Conservation (phyloP, 2,797 vertebrate species). For the Spinibarbus caldwelli region DNA sequence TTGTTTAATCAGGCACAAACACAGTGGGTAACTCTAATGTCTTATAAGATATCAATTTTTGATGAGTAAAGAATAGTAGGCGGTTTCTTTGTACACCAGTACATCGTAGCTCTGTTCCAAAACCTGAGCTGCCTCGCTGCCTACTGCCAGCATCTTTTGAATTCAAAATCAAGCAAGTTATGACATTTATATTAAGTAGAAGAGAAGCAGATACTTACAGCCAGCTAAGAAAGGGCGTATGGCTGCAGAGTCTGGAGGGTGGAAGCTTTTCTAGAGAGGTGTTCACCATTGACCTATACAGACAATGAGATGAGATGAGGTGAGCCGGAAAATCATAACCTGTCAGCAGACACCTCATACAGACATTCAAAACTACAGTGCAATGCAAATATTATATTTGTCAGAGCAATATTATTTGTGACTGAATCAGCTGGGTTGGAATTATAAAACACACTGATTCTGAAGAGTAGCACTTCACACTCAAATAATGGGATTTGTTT, state of each 20-base stretch:
- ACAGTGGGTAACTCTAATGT: not conserved
- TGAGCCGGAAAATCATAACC: not conserved
- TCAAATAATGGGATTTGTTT: not conserved
- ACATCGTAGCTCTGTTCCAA: not conserved
- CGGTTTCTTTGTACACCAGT: not conserved
- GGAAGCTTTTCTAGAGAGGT: conserved; percentile 70
- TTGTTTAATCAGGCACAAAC: conserved; percentile 6
- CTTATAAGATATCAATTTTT: not conserved
- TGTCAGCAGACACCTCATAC: not conserved
- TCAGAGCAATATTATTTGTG: not conserved
- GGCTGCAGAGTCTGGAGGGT: conserved; percentile 64
- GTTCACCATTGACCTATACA: conserved; percentile 74
- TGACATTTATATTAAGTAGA: not conserved
- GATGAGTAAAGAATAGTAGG: conserved; percentile 6
- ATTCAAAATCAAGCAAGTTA: not conserved
- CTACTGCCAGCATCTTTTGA: not conserved
- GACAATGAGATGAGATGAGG: not conserved
- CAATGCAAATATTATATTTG: not conserved
- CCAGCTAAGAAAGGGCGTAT: conserved; percentile 72
- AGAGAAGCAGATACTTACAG: conserved; percentile 65
- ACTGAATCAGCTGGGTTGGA: not conserved
- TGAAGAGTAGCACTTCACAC: not conserved
- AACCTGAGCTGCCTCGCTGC: not conserved
- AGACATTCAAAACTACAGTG: not conserved
- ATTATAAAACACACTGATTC: not conserved